A percentile compares a stretch with the other conserved stretches of the same genome.
Evolutionary conservation across 2,113 vertebrate species (phyloP).

Genomic region (Nannobrachium achirus): DNA sequence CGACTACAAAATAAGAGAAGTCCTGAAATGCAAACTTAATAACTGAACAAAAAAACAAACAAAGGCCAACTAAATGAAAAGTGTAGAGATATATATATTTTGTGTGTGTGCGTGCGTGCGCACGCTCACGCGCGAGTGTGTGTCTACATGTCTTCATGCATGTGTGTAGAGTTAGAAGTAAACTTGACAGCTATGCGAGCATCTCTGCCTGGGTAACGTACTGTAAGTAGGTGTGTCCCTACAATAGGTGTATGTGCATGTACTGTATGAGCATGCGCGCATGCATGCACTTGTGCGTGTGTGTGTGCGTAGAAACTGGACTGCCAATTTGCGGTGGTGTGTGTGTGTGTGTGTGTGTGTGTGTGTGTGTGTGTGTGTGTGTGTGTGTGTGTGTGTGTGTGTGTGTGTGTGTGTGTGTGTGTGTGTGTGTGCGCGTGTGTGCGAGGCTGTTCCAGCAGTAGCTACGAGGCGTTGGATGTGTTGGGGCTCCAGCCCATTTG

Average conservation of each 20-base stretch:
- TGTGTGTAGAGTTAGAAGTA: slow-evolving; percentile 50
- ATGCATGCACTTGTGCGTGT: slow-evolving; percentile 33
- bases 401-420: slow-evolving; percentile 9
- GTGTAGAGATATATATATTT: background rate
- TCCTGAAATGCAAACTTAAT: slow-evolving; percentile 1
- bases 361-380: no score
- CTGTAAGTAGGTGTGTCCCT: slow-evolving; percentile 36
- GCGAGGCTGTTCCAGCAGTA: slow-evolving; percentile 28
- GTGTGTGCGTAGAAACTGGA: slow-evolving; percentile 7
- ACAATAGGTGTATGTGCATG: slow-evolving; percentile 26
- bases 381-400: slow-evolving; percentile 26
- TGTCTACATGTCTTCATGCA: slow-evolving; percentile 57
- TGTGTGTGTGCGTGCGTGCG: background rate
- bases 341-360: no score
- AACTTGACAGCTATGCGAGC: slow-evolving; percentile 28
- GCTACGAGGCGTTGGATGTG: slow-evolving; percentile 89
- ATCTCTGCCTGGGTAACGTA: background rate
- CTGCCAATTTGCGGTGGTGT: background rate
- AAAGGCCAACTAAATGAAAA: background rate
- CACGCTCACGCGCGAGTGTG: slow-evolving; percentile 8
- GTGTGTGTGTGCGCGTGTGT: background rate
- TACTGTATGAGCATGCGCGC: slow-evolving; percentile 26
- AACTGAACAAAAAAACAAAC: slow-evolving; percentile 23
- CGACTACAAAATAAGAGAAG: slow-evolving; percentile 21
- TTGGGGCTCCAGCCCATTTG: slow-evolving; percentile 99